Conservation (phyloP, 2,797 vertebrate species). For the Heteromormyrus szaboi region DNA sequence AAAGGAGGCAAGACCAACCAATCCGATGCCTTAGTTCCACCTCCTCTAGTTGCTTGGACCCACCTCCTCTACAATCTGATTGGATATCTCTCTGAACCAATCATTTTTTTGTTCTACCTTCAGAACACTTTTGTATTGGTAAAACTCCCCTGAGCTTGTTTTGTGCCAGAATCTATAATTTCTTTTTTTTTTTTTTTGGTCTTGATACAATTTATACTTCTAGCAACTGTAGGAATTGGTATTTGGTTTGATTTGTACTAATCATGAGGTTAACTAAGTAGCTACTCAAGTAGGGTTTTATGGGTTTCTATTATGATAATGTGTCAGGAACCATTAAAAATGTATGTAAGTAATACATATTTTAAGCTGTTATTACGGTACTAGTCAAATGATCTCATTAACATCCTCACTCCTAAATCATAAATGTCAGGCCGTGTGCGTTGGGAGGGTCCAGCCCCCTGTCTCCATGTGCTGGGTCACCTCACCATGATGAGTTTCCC, state of each 20-base stretch:
- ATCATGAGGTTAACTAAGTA: neutral
- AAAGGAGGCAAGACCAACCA: neutral
- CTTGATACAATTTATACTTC: neutral
- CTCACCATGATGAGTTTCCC: neutral
- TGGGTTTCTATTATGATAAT: neutral
- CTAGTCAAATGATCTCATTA: conserved; percentile 5
- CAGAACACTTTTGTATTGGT: neutral
- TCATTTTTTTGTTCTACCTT: neutral
- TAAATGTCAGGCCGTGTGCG: neutral
- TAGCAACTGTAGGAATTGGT: neutral
- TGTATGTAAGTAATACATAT: neutral
- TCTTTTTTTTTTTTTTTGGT: neutral
- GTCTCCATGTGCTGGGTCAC: neutral
- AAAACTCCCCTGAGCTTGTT: neutral
- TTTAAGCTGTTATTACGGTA: neutral
- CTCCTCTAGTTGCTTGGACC: neutral
- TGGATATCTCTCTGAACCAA: neutral
- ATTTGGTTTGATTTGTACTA: neutral
- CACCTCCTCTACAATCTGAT: neutral
- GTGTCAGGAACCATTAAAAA: neutral
- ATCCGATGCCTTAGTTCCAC: neutral
- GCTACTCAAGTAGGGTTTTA: neutral
- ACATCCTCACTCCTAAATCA: neutral
- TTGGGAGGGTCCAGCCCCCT: neutral
- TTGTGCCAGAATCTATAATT: neutral